A percentile compares a stretch with the other conserved stretches of the same genome.
Evolutionary conservation across 2,888 invertebrate genomes (phyloP).

Genomic region (Heterodera filipjevi): DNA sequence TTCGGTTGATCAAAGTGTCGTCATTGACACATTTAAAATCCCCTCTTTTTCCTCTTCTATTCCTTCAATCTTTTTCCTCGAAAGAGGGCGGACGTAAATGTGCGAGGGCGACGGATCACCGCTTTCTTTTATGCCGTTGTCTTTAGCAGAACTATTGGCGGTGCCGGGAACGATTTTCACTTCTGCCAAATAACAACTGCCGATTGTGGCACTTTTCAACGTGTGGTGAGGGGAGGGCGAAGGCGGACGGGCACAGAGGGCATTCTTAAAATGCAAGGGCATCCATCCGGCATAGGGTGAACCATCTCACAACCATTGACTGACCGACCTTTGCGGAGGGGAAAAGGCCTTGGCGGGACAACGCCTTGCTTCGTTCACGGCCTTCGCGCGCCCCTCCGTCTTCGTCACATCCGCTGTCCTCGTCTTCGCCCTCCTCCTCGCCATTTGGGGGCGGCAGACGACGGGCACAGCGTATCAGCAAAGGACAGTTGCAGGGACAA

Average conservation of each 20-base stretch:
- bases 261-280: background rate
- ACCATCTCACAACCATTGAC: background rate
- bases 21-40: background rate
- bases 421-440: constrained; percentile 36
- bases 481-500: constrained; percentile 15
- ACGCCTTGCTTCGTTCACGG: background rate
- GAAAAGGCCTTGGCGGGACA: background rate
- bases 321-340: background rate
- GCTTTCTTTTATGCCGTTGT: background rate
- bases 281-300: background rate
- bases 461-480: constrained; percentile 8
- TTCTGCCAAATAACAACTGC: constrained; percentile 51
- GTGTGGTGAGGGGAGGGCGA: constrained; percentile 5
- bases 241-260: background rate
- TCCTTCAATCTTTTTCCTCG: background rate
- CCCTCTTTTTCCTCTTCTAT: background rate
- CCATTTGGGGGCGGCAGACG: background rate
- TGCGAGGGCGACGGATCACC: constrained; percentile 8
- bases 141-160: constrained; percentile 23
- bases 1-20: background rate
- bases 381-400: background rate
- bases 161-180: constrained; percentile 50
- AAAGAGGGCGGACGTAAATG: constrained; percentile 17
- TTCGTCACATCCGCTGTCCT: constrained; percentile 55
- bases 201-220: background rate